Evolutionary conservation across 2,113 vertebrate genomes (phyloP), one percentile per base, ranked within the genome.

Genomic region (Dipodomys spectabilis): DNA sequence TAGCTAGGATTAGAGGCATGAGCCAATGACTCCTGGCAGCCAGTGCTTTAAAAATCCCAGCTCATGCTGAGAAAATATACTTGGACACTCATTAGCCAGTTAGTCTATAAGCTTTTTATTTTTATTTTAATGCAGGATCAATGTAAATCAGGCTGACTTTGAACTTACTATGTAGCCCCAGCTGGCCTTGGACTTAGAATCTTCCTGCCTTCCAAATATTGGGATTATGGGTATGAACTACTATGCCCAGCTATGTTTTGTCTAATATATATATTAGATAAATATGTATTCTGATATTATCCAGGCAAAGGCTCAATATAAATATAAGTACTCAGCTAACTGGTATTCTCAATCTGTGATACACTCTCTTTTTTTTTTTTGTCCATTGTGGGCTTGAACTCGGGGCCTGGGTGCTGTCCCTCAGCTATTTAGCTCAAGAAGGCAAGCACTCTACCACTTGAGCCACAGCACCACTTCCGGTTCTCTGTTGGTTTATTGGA

Each of bases 61-160:
- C 25, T 82, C 60, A 35, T 79, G 81, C 87, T 94, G 87, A 82
- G 84, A 91, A 87, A 87, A 75, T 89, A 35, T 69, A 39, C 89
- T 89, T 74, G 87, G 57, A 79, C n/a, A 49, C 65, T 93, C 12
- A 87, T 64, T 69, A 23, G 80, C 80, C 92, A 69, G n/a, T 67
- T 39, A 5, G 5, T 81, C 64, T 44, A 6, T n/a, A 65, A 22
- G 16, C 18, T 65, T 64, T 75, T 75, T 22, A 0, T 12, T 7
- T 49, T 49, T 49, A 49, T 49, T 49, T 49, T 49, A 49, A 49
- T 49, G 49, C 12, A 12, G 49, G 49, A 49, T 49, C 49, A 49
- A 49, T 49, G 12, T 49, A 49, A 10, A 9, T 49, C 49, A 49
- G 12, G 49, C 49, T 49, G 49, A 49, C 49, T 49, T 49, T 49